Conservation (phyloP, 1,140 invertebrate genomes). For the Acromyrmex echinatior region DNA sequence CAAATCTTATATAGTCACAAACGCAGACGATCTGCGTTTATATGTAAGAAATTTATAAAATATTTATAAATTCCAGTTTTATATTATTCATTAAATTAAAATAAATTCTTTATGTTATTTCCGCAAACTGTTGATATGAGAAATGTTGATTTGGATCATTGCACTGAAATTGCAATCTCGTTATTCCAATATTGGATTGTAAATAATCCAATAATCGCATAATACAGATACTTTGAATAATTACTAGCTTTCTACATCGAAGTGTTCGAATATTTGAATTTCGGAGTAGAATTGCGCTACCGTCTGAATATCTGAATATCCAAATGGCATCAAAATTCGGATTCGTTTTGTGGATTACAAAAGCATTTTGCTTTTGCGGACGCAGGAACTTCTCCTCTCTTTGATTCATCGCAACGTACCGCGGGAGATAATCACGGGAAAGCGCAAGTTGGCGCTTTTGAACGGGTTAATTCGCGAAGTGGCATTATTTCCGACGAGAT, state of each 20-base stretch:
- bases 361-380: background rate
- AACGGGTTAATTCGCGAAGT: conserved; percentile 55
- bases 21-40: background rate
- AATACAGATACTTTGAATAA: conserved; percentile 20
- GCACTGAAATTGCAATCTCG: conserved; percentile 1
- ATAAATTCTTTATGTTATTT: background rate
- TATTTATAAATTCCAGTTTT: background rate
- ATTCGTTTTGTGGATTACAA: background rate
- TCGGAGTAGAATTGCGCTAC: background rate
- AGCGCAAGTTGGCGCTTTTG: conserved; percentile 53
- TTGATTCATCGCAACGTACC: conserved; percentile 28
- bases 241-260: background rate
- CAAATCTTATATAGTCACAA: background rate
- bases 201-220: conserved; percentile 14
- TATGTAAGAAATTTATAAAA: background rate
- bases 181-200: background rate
- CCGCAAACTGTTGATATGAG: background rate
- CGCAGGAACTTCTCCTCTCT: background rate
- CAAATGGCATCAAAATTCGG: conserved; percentile 13
- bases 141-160: background rate
- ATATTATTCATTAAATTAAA: background rate
- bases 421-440: conserved; percentile 38
- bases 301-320: conserved; percentile 4
- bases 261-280: conserved; percentile 10
- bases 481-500: conserved; percentile 60